These are phyloP conservation scores for Ceratothoa steindachneri DNA, from an alignment of 2,888 invertebrate genomes.

Conservation along the genomic window DNA sequence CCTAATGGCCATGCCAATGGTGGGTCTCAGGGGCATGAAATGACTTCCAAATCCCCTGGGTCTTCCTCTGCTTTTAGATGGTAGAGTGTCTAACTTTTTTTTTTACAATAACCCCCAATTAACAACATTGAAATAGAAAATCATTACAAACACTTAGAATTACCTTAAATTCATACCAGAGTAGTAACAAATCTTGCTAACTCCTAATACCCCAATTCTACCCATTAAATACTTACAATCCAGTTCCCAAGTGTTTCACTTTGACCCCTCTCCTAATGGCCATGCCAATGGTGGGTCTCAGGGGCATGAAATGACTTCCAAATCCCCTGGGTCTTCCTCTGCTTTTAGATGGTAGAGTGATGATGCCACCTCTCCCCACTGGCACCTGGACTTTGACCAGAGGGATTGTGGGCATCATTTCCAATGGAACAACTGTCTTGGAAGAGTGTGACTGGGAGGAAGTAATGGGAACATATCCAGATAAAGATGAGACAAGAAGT, in stretches of 20 bases:
- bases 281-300: conserved; percentile 20
- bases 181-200: too few relatives aligned
- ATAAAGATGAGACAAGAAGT: background rate
- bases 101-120: too few relatives aligned
- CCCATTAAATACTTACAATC: conserved; percentile 14
- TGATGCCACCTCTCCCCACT: conserved; percentile 23
- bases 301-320: conserved; percentile 13
- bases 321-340: conserved; percentile 34
- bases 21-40: conserved; percentile 23
- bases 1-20: conserved; percentile 20
- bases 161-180: too few relatives aligned
- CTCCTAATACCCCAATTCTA: too few relatives aligned
- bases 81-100: too few relatives aligned
- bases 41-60: conserved; percentile 24
- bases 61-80: conserved; percentile 29
- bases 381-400: conserved; percentile 42
- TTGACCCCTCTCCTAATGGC: conserved; percentile 31
- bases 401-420: conserved; percentile 47
- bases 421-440: conserved; percentile 22
- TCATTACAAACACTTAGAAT: too few relatives aligned
- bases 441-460: background rate
- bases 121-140: too few relatives aligned
- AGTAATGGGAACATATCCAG: background rate
- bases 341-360: conserved; percentile 25
- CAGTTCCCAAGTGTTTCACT: conserved; percentile 22